Conservation (phyloP, 2,888 invertebrate species). For the Geophilus truncorum region DNA sequence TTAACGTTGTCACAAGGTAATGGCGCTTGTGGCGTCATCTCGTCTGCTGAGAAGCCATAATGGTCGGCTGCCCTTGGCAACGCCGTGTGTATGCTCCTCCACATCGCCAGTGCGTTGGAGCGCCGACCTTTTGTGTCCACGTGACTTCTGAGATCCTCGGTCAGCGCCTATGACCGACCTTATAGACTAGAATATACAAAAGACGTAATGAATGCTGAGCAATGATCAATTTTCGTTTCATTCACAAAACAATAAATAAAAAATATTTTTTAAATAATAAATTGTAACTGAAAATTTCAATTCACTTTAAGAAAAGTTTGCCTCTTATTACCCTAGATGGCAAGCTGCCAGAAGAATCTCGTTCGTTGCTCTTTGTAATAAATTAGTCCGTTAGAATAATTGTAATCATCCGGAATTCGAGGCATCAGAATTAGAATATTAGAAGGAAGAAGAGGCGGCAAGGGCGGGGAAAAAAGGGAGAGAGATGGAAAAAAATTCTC, state of each 20-base stretch:
- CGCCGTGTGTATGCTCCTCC: neutral
- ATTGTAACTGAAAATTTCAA: neutral
- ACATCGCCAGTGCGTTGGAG: neutral
- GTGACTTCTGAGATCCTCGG: constrained; percentile 1
- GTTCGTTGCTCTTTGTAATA: constrained; percentile 10
- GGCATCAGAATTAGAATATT: constrained; percentile 23
- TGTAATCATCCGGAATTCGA: constrained; percentile 25
- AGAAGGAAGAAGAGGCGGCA: neutral
- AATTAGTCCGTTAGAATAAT: constrained; percentile 2
- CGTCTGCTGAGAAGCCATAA: constrained; percentile 29
- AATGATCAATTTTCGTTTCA: neutral
- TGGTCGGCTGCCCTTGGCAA: constrained; percentile 27
- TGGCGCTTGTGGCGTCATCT: constrained; percentile 25
- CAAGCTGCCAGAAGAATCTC: neutral
- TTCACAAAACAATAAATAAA: neutral
- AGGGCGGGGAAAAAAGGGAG: neutral
- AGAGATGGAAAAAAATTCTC: neutral
- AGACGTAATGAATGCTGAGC: too few relatives aligned
- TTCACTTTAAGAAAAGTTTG: constrained; percentile 16
- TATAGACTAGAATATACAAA: neutral
- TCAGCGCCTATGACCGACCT: constrained; percentile 1
- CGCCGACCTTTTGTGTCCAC: constrained; percentile 11
- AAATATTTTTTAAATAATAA: neutral
- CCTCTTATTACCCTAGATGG: neutral
- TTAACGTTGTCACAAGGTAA: constrained; percentile 18